Evolutionary conservation across 2,113 vertebrate species (phyloP).

Genomic region (Nematolebias whitei): DNA sequence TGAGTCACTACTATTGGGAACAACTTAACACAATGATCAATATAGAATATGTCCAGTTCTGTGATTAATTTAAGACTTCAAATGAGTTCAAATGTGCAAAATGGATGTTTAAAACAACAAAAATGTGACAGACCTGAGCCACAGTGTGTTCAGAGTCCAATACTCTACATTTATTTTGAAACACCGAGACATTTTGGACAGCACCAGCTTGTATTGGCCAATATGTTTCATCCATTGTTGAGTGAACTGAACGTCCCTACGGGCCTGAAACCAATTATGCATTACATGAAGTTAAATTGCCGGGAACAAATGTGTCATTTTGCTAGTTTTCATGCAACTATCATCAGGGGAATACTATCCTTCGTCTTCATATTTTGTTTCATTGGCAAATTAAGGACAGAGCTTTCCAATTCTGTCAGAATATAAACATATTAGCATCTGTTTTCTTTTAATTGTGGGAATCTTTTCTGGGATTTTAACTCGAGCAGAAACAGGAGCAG

Average conservation of each 20-base stretch:
- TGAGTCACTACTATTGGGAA: too few species aligned
- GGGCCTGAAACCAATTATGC: conserved; percentile 40
- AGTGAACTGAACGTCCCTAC: conserved; percentile 29
- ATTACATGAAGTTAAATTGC: conserved; percentile 32
- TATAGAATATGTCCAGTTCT: background rate
- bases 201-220: background rate
- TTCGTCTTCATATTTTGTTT: background rate
- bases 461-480: background rate
- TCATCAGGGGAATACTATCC: background rate
- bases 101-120: background rate
- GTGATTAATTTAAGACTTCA: background rate
- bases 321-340: conserved; percentile 11
- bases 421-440: background rate
- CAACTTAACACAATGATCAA: too few species aligned
- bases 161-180: background rate
- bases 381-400: background rate
- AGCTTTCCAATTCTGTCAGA: background rate
- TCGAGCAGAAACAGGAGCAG: fast-evolving
- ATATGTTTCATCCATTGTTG: conserved; percentile 13
- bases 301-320: conserved; percentile 22
- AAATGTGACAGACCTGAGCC: background rate
- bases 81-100: background rate
- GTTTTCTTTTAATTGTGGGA: background rate
- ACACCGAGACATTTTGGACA: conserved; percentile 18
- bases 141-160: background rate